phyloP scores from a whole-genome alignment of 1,140 invertebrate species.

The Zaprionus ornatus region DNA sequence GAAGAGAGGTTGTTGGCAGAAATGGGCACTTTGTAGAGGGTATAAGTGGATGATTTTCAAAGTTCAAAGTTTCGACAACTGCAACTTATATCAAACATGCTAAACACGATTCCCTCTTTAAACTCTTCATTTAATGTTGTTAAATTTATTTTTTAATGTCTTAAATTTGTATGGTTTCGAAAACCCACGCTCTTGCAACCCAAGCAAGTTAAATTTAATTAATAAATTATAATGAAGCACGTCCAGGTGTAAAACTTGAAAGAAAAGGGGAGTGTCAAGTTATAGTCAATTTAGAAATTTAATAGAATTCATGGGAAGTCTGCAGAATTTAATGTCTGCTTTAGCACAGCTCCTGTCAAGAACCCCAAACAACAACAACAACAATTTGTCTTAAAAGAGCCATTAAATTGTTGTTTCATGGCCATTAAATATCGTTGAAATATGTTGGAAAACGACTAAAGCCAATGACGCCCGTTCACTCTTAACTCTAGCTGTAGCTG shows the following conservation, averaged over 20 bases:
- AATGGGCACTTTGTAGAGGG: no score
- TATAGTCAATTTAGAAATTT: not conserved
- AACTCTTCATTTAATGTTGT: no score
- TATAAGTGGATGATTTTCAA: no score
- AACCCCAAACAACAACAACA: not conserved
- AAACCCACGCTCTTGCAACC: not conserved
- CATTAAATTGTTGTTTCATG: slow-evolving; percentile 37
- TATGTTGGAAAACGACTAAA: slow-evolving; percentile 7
- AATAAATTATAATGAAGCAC: not conserved
- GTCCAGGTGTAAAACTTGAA: not conserved
- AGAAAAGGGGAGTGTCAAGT: not conserved
- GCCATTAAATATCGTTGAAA: slow-evolving; percentile 28
- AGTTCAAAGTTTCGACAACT: no score
- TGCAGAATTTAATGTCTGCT: not conserved
- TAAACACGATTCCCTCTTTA: no score
- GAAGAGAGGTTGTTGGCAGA: no score
- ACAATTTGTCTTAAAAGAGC: slow-evolving; percentile 31
- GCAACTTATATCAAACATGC: no score
- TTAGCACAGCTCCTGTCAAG: slow-evolving; percentile 11
- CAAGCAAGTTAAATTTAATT: not conserved
- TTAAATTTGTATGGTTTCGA: not conserved
- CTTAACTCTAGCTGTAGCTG: slow-evolving; percentile 1
- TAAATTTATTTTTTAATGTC: not conserved
- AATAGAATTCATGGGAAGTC: slow-evolving; percentile 1
- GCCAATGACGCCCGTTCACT: slow-evolving; percentile 23